Conservation (phyloP, 1,140 invertebrate species). For the Zaprionus vittiger region DNA sequence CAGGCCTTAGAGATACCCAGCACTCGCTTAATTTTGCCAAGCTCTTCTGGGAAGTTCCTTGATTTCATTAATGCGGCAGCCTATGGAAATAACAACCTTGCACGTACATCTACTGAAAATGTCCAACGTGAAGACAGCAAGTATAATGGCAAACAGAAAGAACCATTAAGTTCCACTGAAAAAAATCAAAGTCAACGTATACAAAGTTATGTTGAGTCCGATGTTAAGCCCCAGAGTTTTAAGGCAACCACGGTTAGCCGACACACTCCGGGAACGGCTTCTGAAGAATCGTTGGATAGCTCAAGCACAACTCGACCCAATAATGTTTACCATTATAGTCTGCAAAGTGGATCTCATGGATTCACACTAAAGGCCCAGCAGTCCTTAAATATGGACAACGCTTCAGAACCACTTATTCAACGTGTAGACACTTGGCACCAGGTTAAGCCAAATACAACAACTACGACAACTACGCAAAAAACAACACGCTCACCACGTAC, state of each 20-base stretch:
- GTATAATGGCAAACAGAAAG: slow-evolving; percentile 11
- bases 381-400: slow-evolving; percentile 15
- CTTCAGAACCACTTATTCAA: slow-evolving; percentile 18
- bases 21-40: slow-evolving; percentile 55
- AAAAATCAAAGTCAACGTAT: slow-evolving; percentile 61
- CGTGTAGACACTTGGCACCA: slow-evolving; percentile 6
- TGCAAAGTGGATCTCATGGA: slow-evolving; percentile 64
- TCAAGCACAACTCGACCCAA: slow-evolving; percentile 46
- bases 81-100: slow-evolving; percentile 59
- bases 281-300: slow-evolving; percentile 30
- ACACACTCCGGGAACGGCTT: neutral
- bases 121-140: slow-evolving; percentile 18
- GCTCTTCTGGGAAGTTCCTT: slow-evolving; percentile 55
- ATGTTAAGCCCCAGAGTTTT: slow-evolving; percentile 78
- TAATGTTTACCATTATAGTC: slow-evolving; percentile 66
- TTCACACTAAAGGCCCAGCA: slow-evolving; percentile 62
- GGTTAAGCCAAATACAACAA: slow-evolving; percentile 21
- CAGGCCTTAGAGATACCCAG: slow-evolving; percentile 58
- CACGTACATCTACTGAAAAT: slow-evolving; percentile 45
- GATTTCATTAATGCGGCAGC: slow-evolving; percentile 70
- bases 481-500: slow-evolving; percentile 17
- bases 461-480: slow-evolving; percentile 31
- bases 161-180: slow-evolving; percentile 6
- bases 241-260: slow-evolving; percentile 26
- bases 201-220: slow-evolving; percentile 73